These are phyloP conservation scores for Eurypyga helias DNA, from an alignment of 2,113 vertebrate genomes.

Conservation along the genomic window DNA sequence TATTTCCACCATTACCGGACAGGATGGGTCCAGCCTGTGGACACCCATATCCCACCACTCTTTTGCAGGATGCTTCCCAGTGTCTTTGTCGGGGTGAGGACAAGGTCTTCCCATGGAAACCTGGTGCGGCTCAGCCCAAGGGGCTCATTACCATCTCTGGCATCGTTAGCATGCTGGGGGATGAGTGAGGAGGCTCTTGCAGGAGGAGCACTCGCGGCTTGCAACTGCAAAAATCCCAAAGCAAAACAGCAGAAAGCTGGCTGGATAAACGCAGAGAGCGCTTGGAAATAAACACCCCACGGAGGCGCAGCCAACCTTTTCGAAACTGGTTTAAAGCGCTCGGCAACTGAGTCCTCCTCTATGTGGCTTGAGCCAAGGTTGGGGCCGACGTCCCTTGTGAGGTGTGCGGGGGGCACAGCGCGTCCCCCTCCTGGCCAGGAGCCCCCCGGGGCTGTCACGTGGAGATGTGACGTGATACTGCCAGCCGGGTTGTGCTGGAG, in stretches of 20 bases:
- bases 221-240: slow-evolving; percentile 1
- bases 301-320: background rate
- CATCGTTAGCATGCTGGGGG: background rate
- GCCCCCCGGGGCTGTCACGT: rapidly evolving
- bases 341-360: rapidly evolving
- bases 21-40: background rate
- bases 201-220: rapidly evolving
- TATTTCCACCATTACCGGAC: background rate
- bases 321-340: background rate
- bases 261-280: background rate
- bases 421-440: background rate
- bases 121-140: background rate
- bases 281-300: slow-evolving; percentile 1
- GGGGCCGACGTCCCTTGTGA: background rate
- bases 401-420: background rate
- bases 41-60: rapidly evolving
- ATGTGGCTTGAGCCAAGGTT: background rate
- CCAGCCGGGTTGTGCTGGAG: background rate
- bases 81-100: background rate
- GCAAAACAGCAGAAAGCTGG: slow-evolving; percentile 14
- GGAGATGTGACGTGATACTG: background rate
- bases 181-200: background rate
- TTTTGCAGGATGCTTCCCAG: background rate
- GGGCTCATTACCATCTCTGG: background rate
- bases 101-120: background rate